phyloP scores from a whole-genome alignment of 2,888 invertebrate genomes.

The Polymixis flavicincta region DNA sequence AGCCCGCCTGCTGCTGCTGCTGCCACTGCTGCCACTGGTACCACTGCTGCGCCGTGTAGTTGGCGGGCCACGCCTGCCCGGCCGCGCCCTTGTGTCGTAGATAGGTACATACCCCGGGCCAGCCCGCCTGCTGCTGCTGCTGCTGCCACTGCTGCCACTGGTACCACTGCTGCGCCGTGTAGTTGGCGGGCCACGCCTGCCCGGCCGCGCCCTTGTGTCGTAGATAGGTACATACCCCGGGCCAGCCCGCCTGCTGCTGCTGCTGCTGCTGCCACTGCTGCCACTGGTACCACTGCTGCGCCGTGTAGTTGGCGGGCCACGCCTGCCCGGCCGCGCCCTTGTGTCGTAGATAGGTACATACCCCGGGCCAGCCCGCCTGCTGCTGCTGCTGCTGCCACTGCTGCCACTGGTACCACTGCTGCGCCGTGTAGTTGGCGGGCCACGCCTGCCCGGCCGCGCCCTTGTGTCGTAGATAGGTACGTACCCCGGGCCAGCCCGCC shows the following conservation, averaged over 20 bases:
- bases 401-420: constrained; percentile 89
- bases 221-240: constrained; percentile 67
- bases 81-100: neutral
- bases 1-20: constrained; percentile 82
- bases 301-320: constrained; percentile 82
- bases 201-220: constrained; percentile 29
- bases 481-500: constrained; percentile 78
- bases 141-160: constrained; percentile 90
- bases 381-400: constrained; percentile 88
- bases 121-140: constrained; percentile 82
- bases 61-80: constrained; percentile 78
- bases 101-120: constrained; percentile 74
- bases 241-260: constrained; percentile 83
- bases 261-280: constrained; percentile 89
- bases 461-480: no score
- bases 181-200: constrained; percentile 81
- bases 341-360: no score
- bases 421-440: constrained; percentile 82
- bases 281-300: constrained; percentile 89
- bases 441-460: constrained; percentile 75
- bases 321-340: constrained; percentile 69
- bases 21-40: constrained; percentile 89
- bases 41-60: constrained; percentile 87
- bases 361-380: constrained; percentile 82
- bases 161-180: constrained; percentile 87